A percentile compares a stretch with the other conserved stretches of the same genome.
These are phyloP conservation scores for Cydia amplana DNA, from an alignment of 1,140 invertebrate genomes.

Conservation along the genomic window DNA sequence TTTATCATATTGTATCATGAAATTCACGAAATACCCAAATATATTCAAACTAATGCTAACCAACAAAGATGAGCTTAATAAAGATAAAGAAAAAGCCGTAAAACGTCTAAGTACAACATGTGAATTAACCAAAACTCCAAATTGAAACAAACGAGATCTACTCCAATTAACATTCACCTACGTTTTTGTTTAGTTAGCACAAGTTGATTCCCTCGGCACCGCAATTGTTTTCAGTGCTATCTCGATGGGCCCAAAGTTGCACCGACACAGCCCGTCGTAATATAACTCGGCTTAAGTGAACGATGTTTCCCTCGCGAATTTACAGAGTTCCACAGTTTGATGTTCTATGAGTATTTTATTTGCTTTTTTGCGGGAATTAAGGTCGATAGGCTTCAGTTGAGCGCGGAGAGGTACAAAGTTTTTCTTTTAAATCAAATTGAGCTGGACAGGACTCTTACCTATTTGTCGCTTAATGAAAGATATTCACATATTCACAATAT, in stretches of 20 bases:
- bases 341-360: conserved; percentile 44
- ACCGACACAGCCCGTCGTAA: conserved; percentile 53
- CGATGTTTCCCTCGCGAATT: conserved; percentile 69
- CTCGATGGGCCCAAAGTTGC: conserved; percentile 59
- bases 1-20: too few species aligned
- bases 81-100: neutral
- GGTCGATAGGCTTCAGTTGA: neutral
- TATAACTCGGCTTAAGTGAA: conserved; percentile 74
- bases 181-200: conserved; percentile 35
- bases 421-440: conserved; percentile 30
- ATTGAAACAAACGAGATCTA: conserved; percentile 46
- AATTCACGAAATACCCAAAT: too few species aligned
- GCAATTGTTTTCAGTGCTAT: conserved; percentile 69
- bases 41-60: too few species aligned
- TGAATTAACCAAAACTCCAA: conserved; percentile 35
- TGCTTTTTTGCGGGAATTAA: conserved; percentile 25
- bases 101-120: neutral
- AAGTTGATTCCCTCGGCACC: conserved; percentile 58
- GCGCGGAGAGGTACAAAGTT: conserved; percentile 11
- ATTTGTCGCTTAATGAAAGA: too few species aligned
- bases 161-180: conserved; percentile 49
- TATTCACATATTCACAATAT: too few species aligned
- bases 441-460: neutral
- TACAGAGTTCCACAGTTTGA: conserved; percentile 54
- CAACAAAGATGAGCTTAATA: neutral